These are phyloP conservation scores for Coelopa pilipes DNA, from an alignment of 2,888 invertebrate genomes.

Conservation along the genomic window DNA sequence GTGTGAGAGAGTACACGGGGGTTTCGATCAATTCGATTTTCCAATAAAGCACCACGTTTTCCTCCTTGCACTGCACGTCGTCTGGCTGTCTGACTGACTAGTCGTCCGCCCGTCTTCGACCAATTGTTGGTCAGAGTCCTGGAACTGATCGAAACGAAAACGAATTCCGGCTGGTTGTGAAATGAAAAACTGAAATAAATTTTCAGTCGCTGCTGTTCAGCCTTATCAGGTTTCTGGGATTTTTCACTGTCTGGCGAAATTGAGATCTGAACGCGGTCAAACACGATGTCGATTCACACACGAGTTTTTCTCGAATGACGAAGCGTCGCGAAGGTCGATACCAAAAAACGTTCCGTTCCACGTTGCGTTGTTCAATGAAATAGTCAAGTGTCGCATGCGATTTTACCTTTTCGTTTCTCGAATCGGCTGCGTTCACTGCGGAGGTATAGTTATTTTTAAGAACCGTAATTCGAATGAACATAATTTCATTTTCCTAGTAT, in stretches of 20 bases:
- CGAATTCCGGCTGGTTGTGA: constrained; percentile 37
- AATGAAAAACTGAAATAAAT: constrained; percentile 36
- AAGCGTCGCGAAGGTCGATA: constrained; percentile 26
- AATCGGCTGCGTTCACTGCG: no score
- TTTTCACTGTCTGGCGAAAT: constrained; percentile 43
- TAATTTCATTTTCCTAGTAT: no score
- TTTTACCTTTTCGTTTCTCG: no score
- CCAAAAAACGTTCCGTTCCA: background rate
- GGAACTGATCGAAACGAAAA: constrained; percentile 14
- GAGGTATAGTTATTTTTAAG: no score
- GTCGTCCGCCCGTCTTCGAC: constrained; percentile 10
- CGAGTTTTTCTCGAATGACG: constrained; percentile 43
- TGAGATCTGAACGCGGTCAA: constrained; percentile 36
- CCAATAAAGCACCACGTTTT: constrained; percentile 38
- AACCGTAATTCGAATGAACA: no score
- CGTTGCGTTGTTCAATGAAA: constrained; percentile 21
- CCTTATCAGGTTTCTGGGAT: constrained; percentile 27
- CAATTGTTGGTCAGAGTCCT: constrained; percentile 38
- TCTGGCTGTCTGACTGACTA: constrained; percentile 8
- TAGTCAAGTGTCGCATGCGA: background rate
- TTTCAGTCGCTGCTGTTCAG: constrained; percentile 31
- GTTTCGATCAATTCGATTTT: no score
- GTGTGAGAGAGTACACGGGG: no score
- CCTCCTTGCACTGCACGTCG: no score
- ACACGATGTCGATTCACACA: constrained; percentile 41